These are phyloP conservation scores for Pseudococcus longispinus DNA, from an alignment of 2,888 invertebrate genomes.

Conservation along the genomic window DNA sequence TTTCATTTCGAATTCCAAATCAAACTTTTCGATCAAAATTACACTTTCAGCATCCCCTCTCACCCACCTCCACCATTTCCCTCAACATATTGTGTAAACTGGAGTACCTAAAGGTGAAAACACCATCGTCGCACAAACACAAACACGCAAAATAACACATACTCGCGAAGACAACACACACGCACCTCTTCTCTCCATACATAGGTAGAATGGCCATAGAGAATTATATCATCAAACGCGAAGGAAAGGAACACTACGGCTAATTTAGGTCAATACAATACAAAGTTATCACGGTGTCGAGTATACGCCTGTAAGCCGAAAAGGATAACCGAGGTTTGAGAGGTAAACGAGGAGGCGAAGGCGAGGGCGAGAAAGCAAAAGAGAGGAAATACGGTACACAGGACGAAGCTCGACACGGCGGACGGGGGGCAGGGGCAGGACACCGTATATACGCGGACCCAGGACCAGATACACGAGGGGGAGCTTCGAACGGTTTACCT, in stretches of 20 bases:
- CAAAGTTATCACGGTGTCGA: constrained; percentile 41
- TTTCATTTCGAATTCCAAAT: no score
- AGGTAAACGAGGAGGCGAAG: background rate
- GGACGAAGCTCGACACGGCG: background rate
- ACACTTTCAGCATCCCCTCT: background rate
- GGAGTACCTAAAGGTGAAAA: background rate
- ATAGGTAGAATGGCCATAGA: background rate
- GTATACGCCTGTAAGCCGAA: constrained; percentile 41
- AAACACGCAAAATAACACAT: background rate
- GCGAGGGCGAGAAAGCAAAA: background rate
- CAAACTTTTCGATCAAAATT: no score
- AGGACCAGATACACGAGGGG: background rate
- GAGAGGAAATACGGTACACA: background rate
- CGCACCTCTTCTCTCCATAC: background rate
- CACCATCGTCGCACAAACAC: background rate
- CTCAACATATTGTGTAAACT: background rate
- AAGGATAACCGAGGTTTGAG: constrained; percentile 36
- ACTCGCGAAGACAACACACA: background rate
- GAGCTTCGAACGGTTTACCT: background rate
- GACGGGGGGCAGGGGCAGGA: background rate
- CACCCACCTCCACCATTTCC: no score
- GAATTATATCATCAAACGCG: constrained; percentile 42
- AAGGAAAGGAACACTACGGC: constrained; percentile 28
- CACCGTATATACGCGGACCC: background rate
- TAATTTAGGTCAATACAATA: constrained; percentile 46